These are phyloP conservation scores for Bubo scandiacus DNA, from an alignment of 2,113 vertebrate genomes.

Conservation along the genomic window DNA sequence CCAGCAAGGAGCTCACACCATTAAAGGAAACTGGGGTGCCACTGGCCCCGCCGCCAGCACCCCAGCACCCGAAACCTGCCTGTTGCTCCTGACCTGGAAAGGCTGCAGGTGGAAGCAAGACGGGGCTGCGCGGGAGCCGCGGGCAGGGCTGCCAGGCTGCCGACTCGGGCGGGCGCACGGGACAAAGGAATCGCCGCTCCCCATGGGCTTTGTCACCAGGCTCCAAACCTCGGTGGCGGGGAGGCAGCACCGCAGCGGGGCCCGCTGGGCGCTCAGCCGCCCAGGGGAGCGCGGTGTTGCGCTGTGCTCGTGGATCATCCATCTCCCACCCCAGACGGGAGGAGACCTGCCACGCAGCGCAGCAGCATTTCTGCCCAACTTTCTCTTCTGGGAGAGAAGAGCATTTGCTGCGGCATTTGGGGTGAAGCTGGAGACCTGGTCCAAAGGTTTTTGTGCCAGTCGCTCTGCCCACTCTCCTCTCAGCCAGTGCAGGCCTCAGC, in stretches of 20 bases:
- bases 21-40: not conserved
- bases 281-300: not conserved
- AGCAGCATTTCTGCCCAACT: not conserved
- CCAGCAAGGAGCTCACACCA: not conserved
- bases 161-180: constrained; percentile 4
- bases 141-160: constrained; percentile 57
- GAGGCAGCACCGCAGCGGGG: not conserved
- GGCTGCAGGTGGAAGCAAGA: not conserved
- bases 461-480: not conserved
- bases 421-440: not conserved
- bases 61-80: not conserved
- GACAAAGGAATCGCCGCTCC: constrained; percentile 67
- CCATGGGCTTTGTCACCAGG: constrained; percentile 42
- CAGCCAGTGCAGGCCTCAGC: not conserved
- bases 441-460: not conserved
- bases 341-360: fast-evolving
- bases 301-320: too few species aligned
- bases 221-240: not conserved
- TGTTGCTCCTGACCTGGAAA: not conserved
- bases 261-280: fast-evolving
- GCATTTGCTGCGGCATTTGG: not conserved
- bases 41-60: not conserved
- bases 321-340: not conserved
- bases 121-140: not conserved
- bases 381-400: not conserved